Evolutionary conservation across 2,797 vertebrate genomes (phyloP), one percentile per base, ranked within the genome.

Genomic region (Myotis myotis): DNA sequence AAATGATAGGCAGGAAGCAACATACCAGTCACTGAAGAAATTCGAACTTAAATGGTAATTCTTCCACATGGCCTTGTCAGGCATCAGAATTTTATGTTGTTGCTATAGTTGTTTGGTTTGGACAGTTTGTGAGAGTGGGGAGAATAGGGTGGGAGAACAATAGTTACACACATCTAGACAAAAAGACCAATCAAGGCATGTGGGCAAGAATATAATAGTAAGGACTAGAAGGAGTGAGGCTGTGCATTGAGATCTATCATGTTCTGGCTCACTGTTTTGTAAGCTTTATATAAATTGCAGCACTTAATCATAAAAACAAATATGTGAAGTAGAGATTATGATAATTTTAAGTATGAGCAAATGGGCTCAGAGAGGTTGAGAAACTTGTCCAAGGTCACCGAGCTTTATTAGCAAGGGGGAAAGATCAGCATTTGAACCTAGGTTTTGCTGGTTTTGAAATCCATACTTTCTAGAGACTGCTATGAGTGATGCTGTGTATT

Each of bases 1-100:
- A 79, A 53, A 95, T 88, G 85, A 94, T 80, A 88, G 82, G 41
- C 86, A 94, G 51, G 71, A 87, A 92, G 64, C 44, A 96, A 88
- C 55, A 87, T 79, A 62, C 33, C 47, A 93, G 55, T 85, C 51
- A 83, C 55, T 85, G 23, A 74, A 90, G 82, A 82, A 95, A 95
- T 36, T 8, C 13, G 33, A 81, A 19, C 23, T 87, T 82, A 83
- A 91, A 80, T 90, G 25, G 70, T 68, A 30, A 74, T 80, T 91
- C 81, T 94, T 84, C 19, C 33, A 79, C 1, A 2, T 66, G 78
- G 8, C 25, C 51, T 87, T 87, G 80, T 38, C 84, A 83, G 44
- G 23, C 23, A 33, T 83, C 28, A 78, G n/a, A n/a, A 87, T 62
- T 76, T 76, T 49, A 53, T 81, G 28, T 72, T 90, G 51, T 87